Conservation (phyloP, 1,140 invertebrate species). For the Palaemon carinicauda region DNA sequence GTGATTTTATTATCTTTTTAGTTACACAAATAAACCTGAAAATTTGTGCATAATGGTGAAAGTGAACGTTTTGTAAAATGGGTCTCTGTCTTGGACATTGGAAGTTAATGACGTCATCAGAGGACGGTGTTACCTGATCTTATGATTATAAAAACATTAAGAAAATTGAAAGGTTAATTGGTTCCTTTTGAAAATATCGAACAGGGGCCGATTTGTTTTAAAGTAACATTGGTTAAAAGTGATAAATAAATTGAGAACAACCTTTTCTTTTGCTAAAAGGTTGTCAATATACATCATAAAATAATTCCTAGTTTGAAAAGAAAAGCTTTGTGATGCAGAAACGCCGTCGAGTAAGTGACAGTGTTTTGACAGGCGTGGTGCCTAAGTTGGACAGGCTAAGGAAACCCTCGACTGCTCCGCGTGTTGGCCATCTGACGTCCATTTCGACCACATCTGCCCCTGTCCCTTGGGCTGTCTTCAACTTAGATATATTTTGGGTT, state of each 20-base stretch:
- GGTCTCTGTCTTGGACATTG: background rate
- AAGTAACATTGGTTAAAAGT: background rate
- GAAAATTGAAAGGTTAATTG: too few species aligned
- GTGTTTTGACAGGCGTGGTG: conserved; percentile 29
- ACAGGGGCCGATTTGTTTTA: too few species aligned
- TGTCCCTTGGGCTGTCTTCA: conserved; percentile 51
- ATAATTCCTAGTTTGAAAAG: background rate
- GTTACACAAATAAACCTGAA: too few species aligned
- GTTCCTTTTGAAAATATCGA: too few species aligned
- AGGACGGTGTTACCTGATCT: background rate
- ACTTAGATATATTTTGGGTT: conserved; percentile 54
- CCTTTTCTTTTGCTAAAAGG: too few species aligned
- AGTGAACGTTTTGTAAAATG: background rate
- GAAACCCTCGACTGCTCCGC: background rate
- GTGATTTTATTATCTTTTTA: too few species aligned
- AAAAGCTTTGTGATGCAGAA: conserved; percentile 20
- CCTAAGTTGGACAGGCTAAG: conserved; percentile 20
- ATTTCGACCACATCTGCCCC: conserved; percentile 38
- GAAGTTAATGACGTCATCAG: background rate
- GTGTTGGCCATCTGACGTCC: conserved; percentile 24
- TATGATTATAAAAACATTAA: too few species aligned
- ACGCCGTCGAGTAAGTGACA: conserved; percentile 43
- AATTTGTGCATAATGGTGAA: too few species aligned
- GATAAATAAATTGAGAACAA: background rate
- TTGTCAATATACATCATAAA: background rate